phyloP scores from a whole-genome alignment of 2,797 vertebrate species.

The Ctenopoma multispine region DNA sequence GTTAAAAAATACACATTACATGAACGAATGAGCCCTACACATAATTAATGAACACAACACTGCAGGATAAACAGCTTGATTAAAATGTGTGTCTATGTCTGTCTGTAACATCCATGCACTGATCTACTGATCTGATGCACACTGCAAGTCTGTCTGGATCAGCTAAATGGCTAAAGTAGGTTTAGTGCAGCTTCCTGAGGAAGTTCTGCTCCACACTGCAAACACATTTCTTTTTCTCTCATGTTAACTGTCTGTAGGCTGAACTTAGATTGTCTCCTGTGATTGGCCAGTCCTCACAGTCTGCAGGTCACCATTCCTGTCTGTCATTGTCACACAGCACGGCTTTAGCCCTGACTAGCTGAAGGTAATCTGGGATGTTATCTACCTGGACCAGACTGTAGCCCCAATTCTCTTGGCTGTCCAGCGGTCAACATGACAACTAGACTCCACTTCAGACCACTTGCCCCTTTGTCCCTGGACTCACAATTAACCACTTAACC shows the following conservation, averaged over 20 bases:
- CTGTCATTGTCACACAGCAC: slow-evolving; percentile 39
- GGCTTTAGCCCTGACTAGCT: slow-evolving; percentile 60
- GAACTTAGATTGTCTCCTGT: slow-evolving; percentile 23
- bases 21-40: not conserved
- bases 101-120: too few species aligned
- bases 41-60: too few species aligned
- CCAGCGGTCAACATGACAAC: slow-evolving; percentile 21
- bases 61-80: not conserved
- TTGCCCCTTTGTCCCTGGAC: slow-evolving; percentile 45
- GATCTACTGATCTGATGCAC: too few species aligned
- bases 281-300: slow-evolving; percentile 21
- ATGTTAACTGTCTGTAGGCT: slow-evolving; percentile 3
- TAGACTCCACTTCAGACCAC: slow-evolving; percentile 19
- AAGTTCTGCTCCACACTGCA: not conserved
- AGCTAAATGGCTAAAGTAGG: too few species aligned
- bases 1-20: not conserved
- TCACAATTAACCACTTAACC: slow-evolving; percentile 28
- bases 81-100: not conserved
- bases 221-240: not conserved
- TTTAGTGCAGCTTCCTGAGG: not conserved
- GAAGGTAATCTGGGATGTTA: slow-evolving; percentile 67
- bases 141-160: too few species aligned
- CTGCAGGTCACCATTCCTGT: slow-evolving; percentile 32
- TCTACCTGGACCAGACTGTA: slow-evolving; percentile 47
- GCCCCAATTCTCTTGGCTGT: slow-evolving; percentile 61